These are phyloP conservation scores for Eutolmus rufibarbis DNA, from an alignment of 2,888 invertebrate species.

Conservation along the genomic window DNA sequence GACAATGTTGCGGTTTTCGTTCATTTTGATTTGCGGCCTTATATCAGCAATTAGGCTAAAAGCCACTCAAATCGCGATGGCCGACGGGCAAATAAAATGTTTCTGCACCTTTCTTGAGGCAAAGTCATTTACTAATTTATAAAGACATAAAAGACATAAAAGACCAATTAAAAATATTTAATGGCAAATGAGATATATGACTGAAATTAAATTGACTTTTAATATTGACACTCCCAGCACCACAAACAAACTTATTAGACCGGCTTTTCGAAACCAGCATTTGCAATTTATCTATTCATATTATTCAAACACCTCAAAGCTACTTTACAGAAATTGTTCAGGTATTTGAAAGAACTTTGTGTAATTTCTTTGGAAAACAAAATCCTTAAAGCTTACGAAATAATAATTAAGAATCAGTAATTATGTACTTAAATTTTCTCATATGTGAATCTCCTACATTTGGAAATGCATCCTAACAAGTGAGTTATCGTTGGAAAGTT, in stretches of 20 bases:
- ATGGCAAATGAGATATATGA: neutral
- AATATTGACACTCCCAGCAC: neutral
- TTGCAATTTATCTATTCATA: neutral
- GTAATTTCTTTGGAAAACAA: no score
- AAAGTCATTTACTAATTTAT: neutral
- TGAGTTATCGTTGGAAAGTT: no score
- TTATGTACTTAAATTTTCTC: no score
- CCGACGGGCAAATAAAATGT: neutral
- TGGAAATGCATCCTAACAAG: no score
- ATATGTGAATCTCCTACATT: no score
- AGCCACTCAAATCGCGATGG: neutral
- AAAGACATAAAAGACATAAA: neutral
- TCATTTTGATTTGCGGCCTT: neutral
- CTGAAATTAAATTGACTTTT: neutral
- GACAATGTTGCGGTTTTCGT: neutral
- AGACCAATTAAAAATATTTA: neutral
- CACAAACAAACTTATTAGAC: neutral
- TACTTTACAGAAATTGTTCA: no score
- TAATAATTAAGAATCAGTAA: no score
- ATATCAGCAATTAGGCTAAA: neutral
- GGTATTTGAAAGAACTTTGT: no score
- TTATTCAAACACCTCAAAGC: no score
- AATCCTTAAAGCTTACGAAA: no score
- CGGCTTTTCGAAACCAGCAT: neutral
- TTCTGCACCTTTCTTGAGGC: neutral